phyloP scores from a whole-genome alignment of 2,888 invertebrate genomes.

The Doris montereyensis region DNA sequence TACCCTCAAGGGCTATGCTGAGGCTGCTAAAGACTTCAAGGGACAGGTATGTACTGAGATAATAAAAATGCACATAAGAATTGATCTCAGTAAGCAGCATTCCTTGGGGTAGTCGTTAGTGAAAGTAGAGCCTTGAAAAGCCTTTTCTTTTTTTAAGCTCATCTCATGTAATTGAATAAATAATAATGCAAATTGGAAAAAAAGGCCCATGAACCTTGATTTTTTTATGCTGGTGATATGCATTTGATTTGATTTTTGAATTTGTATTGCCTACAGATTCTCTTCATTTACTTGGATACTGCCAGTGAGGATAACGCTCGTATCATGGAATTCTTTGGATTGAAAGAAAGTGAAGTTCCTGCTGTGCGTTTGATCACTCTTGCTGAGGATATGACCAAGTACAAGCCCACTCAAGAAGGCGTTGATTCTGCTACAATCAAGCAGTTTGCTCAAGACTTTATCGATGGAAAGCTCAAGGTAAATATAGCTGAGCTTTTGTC shows the following conservation, averaged over 20 bases:
- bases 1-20: conserved; percentile 83
- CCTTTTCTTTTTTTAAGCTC: too few species aligned
- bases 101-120: too few species aligned
- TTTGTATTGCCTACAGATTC: conserved; percentile 78
- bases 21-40: conserved; percentile 90
- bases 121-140: too few species aligned
- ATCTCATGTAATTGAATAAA: too few species aligned
- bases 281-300: conserved; percentile 95
- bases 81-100: too few species aligned
- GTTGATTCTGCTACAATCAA: conserved; percentile 80
- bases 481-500: too few species aligned
- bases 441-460: conserved; percentile 89
- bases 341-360: conserved; percentile 86
- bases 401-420: conserved; percentile 84
- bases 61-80: too few species aligned
- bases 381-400: conserved; percentile 82
- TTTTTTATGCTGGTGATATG: too few species aligned
- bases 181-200: too few species aligned
- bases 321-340: conserved; percentile 99
- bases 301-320: conserved; percentile 96
- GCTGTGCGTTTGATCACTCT: conserved; percentile 90
- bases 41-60: conserved; percentile 79
- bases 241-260: too few species aligned
- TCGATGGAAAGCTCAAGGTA: conserved; percentile 90
- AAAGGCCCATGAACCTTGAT: too few species aligned